A percentile compares a stretch with the other conserved stretches of the same genome.
Evolutionary conservation across 2,888 invertebrate species (phyloP).

Genomic region (Mellilla xanthometata): DNA sequence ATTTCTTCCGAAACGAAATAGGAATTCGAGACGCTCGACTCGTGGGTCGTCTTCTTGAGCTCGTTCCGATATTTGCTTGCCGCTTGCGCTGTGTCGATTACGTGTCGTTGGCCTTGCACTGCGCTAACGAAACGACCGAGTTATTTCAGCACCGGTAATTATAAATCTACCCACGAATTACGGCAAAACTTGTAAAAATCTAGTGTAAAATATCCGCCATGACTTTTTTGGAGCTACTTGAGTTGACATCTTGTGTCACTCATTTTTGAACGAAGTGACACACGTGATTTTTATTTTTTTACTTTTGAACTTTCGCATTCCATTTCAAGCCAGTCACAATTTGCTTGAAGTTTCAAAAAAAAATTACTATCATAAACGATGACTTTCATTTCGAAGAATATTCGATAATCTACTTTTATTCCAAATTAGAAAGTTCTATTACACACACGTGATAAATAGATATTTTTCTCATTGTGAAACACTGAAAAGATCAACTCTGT

Average conservation of each 20-base stretch:
- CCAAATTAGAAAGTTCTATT: too few species aligned
- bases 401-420: too few species aligned
- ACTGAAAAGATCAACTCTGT: too few species aligned
- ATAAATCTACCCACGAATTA: constrained; percentile 77
- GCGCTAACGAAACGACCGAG: constrained; percentile 58
- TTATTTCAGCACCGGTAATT: constrained; percentile 67
- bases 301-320: constrained; percentile 59
- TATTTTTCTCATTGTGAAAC: too few species aligned
- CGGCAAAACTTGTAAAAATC: constrained; percentile 66
- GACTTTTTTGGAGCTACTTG: constrained; percentile 66
- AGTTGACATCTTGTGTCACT: constrained; percentile 67
- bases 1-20: constrained; percentile 62
- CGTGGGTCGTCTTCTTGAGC: constrained; percentile 52
- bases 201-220: constrained; percentile 78
- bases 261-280: constrained; percentile 41
- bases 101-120: constrained; percentile 61
- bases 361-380: neutral
- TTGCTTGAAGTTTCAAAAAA: too few species aligned
- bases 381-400: neutral
- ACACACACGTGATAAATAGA: too few species aligned
- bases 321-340: constrained; percentile 58
- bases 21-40: constrained; percentile 73
- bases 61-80: constrained; percentile 48
- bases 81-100: constrained; percentile 47
- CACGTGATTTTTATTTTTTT: constrained; percentile 73